Base-by-base conservation (phyloP, 2,888 invertebrate species). In the Mythimna albipuncta region DNA sequence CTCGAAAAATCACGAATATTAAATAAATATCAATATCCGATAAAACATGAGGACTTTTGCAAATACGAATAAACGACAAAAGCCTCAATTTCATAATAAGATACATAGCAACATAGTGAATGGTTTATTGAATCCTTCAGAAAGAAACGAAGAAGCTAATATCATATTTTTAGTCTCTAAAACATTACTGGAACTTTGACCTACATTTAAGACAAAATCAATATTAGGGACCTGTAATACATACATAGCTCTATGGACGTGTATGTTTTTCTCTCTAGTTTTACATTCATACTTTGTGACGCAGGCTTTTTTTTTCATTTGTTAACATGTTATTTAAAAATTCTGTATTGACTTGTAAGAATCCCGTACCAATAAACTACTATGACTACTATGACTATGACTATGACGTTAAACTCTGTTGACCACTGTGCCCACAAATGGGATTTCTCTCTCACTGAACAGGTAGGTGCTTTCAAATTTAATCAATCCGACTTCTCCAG, bases 401-500 rank as follows among this genome's bases (percentile, higher is more conserved):
- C n/a, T n/a, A n/a, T n/a, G 59, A 72, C 50, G 44, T 54, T 71
- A 64, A 84, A 85, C 66, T 68, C 55, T 64, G 73, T 55, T 70
- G 64, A 62, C 67, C 67, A 58, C 72, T 65, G 73, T 75, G 68
- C 57, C 79, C 76, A 59, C 77, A 85, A 87, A 83, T 82, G 71
- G 63, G 73, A 84, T 76, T 83, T 78, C 69, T 69, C 76, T 67
- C 66, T 82, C 70, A 70, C 72, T 73, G 72, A 80, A 69, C 68
- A 57, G 58, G 71, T 79, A 83, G 80, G 50, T 47, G 54, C 77
- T 83, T 84, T 78, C 67, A 85, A 88, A 87, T 88, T 87, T 86
- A 89, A 89, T 89, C 85, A 89, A 88, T 85, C 82, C 77, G 55
- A 74, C 74, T 78, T 77, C 69, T 78, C 80, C 69, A 55, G 77